phyloP scores from a whole-genome alignment of 2,113 vertebrate species.

The Tylochromis polylepis region DNA sequence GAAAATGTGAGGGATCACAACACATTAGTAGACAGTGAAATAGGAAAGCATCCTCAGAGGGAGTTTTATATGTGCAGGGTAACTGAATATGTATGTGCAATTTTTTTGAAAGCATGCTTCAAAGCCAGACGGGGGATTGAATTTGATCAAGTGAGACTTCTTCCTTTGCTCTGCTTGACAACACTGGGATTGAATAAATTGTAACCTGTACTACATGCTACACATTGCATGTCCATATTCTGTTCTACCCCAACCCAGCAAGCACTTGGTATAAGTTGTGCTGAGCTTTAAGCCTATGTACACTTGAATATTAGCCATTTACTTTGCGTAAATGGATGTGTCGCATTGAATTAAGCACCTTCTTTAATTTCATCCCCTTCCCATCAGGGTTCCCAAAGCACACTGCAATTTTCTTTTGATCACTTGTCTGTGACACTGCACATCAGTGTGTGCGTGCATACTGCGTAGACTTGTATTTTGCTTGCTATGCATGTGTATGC shows the following conservation, averaged over 20 bases:
- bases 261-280: not conserved
- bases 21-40: slow-evolving; percentile 33
- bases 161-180: not conserved
- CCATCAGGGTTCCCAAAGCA: slow-evolving; percentile 38
- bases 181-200: slow-evolving; percentile 12
- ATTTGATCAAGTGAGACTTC: slow-evolving; percentile 38
- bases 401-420: slow-evolving; percentile 44
- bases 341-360: slow-evolving; percentile 47
- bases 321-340: slow-evolving; percentile 59
- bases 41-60: not conserved
- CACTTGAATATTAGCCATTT: slow-evolving; percentile 49
- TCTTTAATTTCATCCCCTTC: slow-evolving; percentile 47
- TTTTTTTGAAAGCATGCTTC: slow-evolving; percentile 33
- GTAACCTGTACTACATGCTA: slow-evolving; percentile 1
- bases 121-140: slow-evolving; percentile 4
- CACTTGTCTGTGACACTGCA: slow-evolving; percentile 28
- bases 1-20: slow-evolving; percentile 36
- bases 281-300: slow-evolving; percentile 26
- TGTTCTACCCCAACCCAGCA: not conserved
- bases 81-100: slow-evolving; percentile 40
- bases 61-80: slow-evolving; percentile 4
- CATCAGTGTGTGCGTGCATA: not conserved
- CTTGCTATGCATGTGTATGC: not conserved
- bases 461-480: not conserved
- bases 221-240: slow-evolving; percentile 1